Evolutionary conservation across 1,140 invertebrate species (phyloP).

Genomic region (Colletes latitarsis): DNA sequence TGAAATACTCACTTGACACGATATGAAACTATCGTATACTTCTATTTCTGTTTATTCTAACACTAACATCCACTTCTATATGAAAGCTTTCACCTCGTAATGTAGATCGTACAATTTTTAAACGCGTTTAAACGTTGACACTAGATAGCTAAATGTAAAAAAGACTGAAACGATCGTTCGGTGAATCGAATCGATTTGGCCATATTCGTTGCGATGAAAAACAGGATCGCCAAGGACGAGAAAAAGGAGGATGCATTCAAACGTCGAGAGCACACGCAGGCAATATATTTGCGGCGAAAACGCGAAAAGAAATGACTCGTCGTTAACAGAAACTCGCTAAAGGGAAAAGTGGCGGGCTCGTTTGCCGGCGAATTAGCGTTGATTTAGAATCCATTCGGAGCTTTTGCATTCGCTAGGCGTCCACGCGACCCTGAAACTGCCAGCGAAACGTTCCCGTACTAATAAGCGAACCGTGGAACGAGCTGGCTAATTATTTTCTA

Average conservation of each 20-base stretch:
- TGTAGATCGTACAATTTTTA: too few species aligned
- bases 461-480: constrained; percentile 22
- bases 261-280: not conserved
- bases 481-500: constrained; percentile 36
- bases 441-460: constrained; percentile 26
- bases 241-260: not conserved
- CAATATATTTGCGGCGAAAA: not conserved
- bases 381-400: not conserved
- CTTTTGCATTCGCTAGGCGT: not conserved
- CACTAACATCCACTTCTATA: too few species aligned
- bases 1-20: not conserved
- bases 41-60: too few species aligned
- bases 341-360: not conserved
- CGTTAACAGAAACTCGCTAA: not conserved
- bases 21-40: too few species aligned
- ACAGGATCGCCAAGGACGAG: not conserved
- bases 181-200: not conserved
- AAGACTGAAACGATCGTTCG: too few species aligned
- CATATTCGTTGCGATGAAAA: not conserved
- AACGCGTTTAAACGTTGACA: too few species aligned
- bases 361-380: constrained; percentile 22
- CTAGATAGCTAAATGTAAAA: too few species aligned
- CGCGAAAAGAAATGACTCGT: not conserved
- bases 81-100: too few species aligned
- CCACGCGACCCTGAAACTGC: constrained; percentile 7